phyloP scores from a whole-genome alignment of 2,888 invertebrate genomes.

The Pristionchus entomophagus region DNA sequence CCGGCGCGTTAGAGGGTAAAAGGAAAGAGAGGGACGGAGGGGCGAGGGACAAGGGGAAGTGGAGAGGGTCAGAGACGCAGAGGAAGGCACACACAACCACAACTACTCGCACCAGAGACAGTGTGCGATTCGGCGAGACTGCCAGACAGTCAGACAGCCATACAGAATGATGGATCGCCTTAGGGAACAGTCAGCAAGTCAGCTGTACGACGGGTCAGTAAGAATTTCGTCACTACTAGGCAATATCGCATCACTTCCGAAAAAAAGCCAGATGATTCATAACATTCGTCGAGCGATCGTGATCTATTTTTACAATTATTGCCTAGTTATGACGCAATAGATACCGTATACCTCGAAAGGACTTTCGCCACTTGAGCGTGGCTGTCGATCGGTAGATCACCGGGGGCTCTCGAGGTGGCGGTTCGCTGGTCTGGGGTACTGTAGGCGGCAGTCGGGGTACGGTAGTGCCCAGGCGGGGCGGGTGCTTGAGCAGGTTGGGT shows the following conservation, averaged over 20 bases:
- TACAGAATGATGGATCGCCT: not conserved
- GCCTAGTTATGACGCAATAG: not conserved
- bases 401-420: not conserved
- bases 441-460: constrained; percentile 12
- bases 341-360: not conserved
- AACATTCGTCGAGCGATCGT: constrained; percentile 12
- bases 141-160: not conserved
- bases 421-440: not conserved
- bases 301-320: not conserved
- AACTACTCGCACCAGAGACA: not conserved
- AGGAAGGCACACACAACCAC: not conserved
- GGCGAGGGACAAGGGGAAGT: not conserved
- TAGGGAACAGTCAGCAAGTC: not conserved
- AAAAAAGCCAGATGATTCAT: constrained; percentile 9
- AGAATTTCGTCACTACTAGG: not conserved
- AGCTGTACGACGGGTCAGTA: constrained; percentile 3
- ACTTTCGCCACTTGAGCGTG: not conserved
- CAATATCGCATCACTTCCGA: not conserved
- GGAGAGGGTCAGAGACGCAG: not conserved
- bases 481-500: constrained; percentile 12
- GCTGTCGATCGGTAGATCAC: not conserved
- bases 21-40: not conserved
- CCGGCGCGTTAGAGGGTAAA: not conserved
- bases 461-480: not conserved
- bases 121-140: not conserved